Conservation (phyloP, 2,888 invertebrate genomes). For the Zaprionus bogoriensis region DNA sequence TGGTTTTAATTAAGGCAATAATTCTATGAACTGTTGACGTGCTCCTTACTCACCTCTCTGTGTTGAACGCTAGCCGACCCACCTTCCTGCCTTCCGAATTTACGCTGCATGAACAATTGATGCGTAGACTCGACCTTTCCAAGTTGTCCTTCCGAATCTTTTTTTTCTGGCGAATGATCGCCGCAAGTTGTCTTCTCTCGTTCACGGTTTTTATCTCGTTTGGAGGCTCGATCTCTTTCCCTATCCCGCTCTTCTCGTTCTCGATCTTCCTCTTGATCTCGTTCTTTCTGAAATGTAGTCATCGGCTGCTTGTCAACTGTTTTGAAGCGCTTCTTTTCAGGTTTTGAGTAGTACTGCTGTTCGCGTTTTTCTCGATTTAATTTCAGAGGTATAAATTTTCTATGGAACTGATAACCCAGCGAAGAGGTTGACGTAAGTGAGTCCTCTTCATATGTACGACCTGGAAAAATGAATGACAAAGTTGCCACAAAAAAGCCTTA, state of each 20-base stretch:
- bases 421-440: conserved; percentile 68
- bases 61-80: background rate
- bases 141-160: background rate
- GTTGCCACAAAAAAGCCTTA: too few species aligned
- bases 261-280: conserved; percentile 2
- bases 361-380: conserved; percentile 4
- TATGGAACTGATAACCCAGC: conserved; percentile 51
- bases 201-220: conserved; percentile 7
- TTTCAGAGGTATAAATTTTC: conserved; percentile 56
- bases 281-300: conserved; percentile 35
- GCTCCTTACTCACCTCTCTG: conserved; percentile 6
- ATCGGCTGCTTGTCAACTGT: conserved; percentile 6
- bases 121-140: background rate
- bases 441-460: conserved; percentile 1
- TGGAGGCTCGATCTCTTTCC: conserved; percentile 15
- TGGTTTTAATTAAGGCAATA: background rate
- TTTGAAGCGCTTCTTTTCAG: conserved; percentile 33
- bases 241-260: conserved; percentile 2
- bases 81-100: conserved; percentile 26
- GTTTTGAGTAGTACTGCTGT: conserved; percentile 14
- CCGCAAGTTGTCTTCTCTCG: conserved; percentile 16
- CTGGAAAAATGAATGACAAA: background rate
- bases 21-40: background rate
- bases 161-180: background rate
- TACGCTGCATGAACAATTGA: background rate